phyloP scores from a whole-genome alignment of 1,140 invertebrate genomes.

The Aethina tumida region DNA sequence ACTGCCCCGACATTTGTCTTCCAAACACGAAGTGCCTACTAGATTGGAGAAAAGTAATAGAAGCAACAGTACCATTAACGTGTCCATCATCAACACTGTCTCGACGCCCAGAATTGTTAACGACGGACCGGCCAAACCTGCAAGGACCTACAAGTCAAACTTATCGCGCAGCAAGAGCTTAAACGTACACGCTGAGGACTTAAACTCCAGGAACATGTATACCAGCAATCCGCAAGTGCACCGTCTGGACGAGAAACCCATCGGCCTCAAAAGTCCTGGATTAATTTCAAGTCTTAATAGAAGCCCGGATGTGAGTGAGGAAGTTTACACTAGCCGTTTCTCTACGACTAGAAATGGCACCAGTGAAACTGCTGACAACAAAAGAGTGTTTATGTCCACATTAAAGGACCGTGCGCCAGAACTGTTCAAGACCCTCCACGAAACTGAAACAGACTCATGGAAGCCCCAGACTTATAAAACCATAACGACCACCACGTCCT shows the following conservation, averaged over 20 bases:
- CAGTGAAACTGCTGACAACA: slow-evolving; percentile 47
- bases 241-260: slow-evolving; percentile 53
- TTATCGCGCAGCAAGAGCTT: slow-evolving; percentile 75
- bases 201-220: slow-evolving; percentile 41
- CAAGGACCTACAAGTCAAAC: slow-evolving; percentile 60
- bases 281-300: slow-evolving; percentile 74
- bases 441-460: slow-evolving; percentile 42
- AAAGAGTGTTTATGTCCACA: slow-evolving; percentile 58
- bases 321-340: slow-evolving; percentile 43
- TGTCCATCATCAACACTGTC: slow-evolving; percentile 59
- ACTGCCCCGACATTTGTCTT: slow-evolving; percentile 50
- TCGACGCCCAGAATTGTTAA: slow-evolving; percentile 31
- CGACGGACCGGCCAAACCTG: slow-evolving; percentile 55
- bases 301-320: slow-evolving; percentile 49
- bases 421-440: slow-evolving; percentile 59
- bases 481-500: slow-evolving; percentile 28
- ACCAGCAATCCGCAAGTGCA: slow-evolving; percentile 68
- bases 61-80: slow-evolving; percentile 58
- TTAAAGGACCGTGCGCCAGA: slow-evolving; percentile 64
- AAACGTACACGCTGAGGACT: slow-evolving; percentile 50
- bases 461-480: slow-evolving; percentile 23
- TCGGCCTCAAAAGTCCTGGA: slow-evolving; percentile 70
- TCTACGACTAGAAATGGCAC: slow-evolving; percentile 44
- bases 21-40: slow-evolving; percentile 43
- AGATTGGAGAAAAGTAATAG: slow-evolving; percentile 43